These are phyloP conservation scores for Epinotia demarniana DNA, from an alignment of 2,888 invertebrate species.

Conservation along the genomic window DNA sequence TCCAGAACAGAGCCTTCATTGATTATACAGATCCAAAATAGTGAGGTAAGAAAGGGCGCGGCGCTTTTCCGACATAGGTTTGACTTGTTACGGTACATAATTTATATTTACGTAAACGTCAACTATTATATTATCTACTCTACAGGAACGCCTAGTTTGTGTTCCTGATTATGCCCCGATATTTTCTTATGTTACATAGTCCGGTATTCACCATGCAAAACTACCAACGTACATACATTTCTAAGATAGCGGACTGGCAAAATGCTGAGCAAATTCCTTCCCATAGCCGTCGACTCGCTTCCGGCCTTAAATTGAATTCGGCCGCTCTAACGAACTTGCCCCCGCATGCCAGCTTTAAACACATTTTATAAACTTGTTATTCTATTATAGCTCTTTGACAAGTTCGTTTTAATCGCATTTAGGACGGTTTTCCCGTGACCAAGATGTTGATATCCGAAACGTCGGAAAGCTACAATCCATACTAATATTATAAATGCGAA, in stretches of 20 bases:
- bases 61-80: too few species aligned
- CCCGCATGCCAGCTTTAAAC: neutral
- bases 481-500: too few species aligned
- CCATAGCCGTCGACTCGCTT: neutral
- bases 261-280: conserved; percentile 9
- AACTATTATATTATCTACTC: too few species aligned
- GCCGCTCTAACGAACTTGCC: conserved; percentile 7
- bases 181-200: neutral
- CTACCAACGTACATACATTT: neutral
- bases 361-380: neutral
- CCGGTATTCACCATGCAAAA: neutral
- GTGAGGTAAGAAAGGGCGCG: too few species aligned
- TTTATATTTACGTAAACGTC: too few species aligned
- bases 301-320: conserved; percentile 4
- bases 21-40: too few species aligned
- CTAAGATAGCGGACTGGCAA: neutral
- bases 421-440: too few species aligned
- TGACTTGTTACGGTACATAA: too few species aligned
- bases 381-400: neutral
- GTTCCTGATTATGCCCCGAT: neutral
- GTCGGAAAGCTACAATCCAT: too few species aligned
- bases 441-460: too few species aligned
- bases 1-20: too few species aligned
- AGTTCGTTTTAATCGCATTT: too few species aligned
- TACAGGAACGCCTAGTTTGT: neutral